These are phyloP conservation scores for Aptenodytes patagonicus DNA, from an alignment of 2,113 vertebrate species.

Conservation along the genomic window DNA sequence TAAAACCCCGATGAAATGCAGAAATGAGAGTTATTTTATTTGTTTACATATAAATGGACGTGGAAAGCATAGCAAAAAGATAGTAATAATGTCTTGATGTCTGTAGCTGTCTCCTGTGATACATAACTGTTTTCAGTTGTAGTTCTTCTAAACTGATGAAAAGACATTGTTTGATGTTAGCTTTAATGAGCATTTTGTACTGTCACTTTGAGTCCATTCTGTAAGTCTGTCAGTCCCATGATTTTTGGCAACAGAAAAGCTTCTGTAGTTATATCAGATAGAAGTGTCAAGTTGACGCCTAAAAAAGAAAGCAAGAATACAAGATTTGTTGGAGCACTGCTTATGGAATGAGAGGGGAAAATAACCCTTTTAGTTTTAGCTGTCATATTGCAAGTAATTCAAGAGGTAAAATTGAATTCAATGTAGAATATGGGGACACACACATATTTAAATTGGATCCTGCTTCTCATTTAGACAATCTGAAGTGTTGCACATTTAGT, in stretches of 20 bases:
- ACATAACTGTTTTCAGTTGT: not conserved
- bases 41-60: conserved; percentile 4
- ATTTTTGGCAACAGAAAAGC: not conserved
- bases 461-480: not conserved
- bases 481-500: not conserved
- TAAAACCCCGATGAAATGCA: conserved; percentile 19
- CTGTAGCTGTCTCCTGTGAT: conserved; percentile 1
- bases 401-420: not conserved
- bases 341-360: not conserved
- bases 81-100: not conserved
- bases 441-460: not conserved
- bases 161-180: not conserved
- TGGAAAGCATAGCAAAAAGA: not conserved
- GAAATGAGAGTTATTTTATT: conserved; percentile 17
- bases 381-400: not conserved
- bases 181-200: conserved; percentile 19
- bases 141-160: not conserved
- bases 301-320: not conserved
- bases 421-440: not conserved
- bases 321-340: not conserved
- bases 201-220: not conserved
- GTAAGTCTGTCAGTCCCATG: not conserved
- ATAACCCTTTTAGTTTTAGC: not conserved
- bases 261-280: not conserved
- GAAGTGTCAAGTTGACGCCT: not conserved